A percentile compares a stretch with the other conserved stretches of the same genome.
Conservation (phyloP, 1,140 invertebrate species). For the Parasteatoda tepidariorum region DNA sequence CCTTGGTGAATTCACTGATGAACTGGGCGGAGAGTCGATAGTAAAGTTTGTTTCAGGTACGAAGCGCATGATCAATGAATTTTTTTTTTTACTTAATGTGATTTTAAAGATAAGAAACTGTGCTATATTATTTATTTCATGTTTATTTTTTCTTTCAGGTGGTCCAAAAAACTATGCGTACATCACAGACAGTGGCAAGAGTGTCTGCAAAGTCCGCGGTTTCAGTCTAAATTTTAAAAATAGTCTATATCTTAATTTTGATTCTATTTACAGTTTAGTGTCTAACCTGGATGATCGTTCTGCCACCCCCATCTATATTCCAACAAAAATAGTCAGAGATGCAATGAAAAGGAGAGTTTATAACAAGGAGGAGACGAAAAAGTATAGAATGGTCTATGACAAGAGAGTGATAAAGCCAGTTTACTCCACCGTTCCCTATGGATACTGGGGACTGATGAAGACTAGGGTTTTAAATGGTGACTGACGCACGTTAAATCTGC, state of each 20-base stretch:
- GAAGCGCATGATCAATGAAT: too few species aligned
- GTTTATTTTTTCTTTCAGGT: too few species aligned
- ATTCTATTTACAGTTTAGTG: neutral
- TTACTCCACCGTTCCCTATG: neutral
- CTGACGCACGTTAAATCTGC: too few species aligned
- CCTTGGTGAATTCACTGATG: conserved; percentile 32
- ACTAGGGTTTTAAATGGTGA: too few species aligned
- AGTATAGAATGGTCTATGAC: neutral
- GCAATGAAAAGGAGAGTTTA: neutral
- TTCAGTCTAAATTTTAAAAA: neutral
- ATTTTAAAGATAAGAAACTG: too few species aligned
- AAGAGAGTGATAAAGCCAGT: neutral
- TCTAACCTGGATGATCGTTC: neutral
- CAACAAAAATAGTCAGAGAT: neutral
- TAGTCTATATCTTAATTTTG: neutral
- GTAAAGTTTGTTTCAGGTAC: neutral
- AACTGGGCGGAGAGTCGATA: conserved; percentile 20
- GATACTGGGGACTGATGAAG: too few species aligned
- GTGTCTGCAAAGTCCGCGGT: neutral
- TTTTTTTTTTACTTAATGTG: too few species aligned
- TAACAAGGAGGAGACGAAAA: neutral
- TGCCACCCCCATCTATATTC: neutral
- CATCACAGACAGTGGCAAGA: too few species aligned
- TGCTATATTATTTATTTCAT: too few species aligned
- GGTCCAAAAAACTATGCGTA: too few species aligned